Evolutionary conservation across 1,140 invertebrate species (phyloP).

Genomic region (Achatina immaculata): DNA sequence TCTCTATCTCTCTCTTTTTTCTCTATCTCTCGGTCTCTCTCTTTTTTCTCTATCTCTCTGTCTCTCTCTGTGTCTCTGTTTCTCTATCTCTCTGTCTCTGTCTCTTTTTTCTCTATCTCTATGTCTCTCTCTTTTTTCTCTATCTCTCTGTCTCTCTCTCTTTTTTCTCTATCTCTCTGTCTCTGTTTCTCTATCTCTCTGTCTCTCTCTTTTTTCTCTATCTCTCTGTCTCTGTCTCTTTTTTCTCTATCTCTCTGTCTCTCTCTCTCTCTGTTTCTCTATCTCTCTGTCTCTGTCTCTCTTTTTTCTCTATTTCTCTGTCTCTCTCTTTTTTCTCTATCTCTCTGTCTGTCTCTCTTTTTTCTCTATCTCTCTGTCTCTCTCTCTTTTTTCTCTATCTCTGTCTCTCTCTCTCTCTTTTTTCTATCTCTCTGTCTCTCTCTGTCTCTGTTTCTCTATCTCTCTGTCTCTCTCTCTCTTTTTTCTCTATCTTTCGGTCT

Average conservation of each 20-base stretch:
- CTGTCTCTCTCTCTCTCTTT: background rate
- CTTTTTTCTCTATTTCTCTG: background rate
- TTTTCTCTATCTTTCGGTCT: no score
- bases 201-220: background rate
- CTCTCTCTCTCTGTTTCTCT: background rate
- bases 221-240: background rate
- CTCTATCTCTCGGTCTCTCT: no score
- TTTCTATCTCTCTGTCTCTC: background rate
- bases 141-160: background rate
- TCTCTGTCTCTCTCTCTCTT: no score
- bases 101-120: background rate
- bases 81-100: background rate
- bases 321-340: background rate
- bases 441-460: background rate
- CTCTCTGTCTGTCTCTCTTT: background rate
- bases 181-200: background rate
- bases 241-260: background rate
- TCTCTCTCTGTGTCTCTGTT: background rate
- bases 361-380: background rate
- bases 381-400: background rate
- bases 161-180: background rate
- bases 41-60: no score
- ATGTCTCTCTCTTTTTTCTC: background rate
- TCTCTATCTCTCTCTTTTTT: no score
- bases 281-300: background rate